Conservation (phyloP, 2,113 vertebrate genomes). For the Paedocypris sp. region DNA sequence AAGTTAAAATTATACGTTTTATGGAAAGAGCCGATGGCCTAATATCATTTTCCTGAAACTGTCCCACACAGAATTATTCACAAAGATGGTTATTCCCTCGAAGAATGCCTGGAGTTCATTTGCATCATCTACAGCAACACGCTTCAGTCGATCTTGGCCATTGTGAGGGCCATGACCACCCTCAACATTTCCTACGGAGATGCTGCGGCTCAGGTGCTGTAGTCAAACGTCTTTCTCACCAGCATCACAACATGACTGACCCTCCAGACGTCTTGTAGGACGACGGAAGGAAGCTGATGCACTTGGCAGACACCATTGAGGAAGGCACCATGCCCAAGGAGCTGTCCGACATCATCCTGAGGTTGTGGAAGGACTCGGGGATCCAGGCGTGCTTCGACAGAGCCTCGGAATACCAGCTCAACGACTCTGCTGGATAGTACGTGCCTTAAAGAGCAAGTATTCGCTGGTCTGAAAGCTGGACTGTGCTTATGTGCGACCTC, state of each 20-base stretch:
- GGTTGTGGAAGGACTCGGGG: constrained; percentile 87
- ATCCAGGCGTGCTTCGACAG: constrained; percentile 89
- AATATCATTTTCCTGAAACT: not conserved
- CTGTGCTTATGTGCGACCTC: not conserved
- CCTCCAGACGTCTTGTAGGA: too few relatives aligned
- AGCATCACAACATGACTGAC: not conserved
- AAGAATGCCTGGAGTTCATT: constrained; percentile 91
- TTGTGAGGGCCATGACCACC: constrained; percentile 85
- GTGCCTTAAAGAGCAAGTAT: constrained; percentile 20
- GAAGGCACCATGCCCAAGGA: constrained; percentile 95
- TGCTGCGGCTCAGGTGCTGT: constrained; percentile 69
- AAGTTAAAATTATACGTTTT: too few relatives aligned
- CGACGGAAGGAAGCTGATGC: constrained; percentile 84
- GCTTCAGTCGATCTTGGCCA: constrained; percentile 87
- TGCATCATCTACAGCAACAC: constrained; percentile 95
- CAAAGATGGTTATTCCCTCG: constrained; percentile 88
- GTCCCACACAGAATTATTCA: constrained; percentile 85
- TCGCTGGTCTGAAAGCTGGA: not conserved
- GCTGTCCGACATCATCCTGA: constrained; percentile 81
- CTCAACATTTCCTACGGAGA: constrained; percentile 82
- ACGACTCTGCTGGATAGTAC: constrained; percentile 94
- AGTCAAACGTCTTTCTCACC: not conserved
- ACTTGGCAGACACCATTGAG: constrained; percentile 91
- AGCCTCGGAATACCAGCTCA: constrained; percentile 95
- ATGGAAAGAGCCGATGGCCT: too few relatives aligned